These are phyloP conservation scores for Maniola jurtina DNA, from an alignment of 1,140 invertebrate genomes.

Conservation along the genomic window DNA sequence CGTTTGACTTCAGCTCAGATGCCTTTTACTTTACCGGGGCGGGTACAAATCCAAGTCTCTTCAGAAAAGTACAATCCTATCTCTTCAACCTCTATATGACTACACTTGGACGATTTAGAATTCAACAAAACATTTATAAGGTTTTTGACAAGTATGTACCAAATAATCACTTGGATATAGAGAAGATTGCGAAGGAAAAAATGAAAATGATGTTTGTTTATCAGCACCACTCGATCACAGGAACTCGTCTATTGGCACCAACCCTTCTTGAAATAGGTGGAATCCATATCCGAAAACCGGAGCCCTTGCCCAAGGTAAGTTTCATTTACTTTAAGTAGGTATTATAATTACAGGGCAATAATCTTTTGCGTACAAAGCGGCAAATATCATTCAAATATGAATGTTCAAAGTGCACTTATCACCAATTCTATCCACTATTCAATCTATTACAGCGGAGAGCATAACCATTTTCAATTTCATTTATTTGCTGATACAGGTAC, in stretches of 20 bases:
- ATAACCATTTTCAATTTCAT: too few species aligned
- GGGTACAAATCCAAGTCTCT: slow-evolving; percentile 77
- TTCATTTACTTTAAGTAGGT: background rate
- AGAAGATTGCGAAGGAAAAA: slow-evolving; percentile 76
- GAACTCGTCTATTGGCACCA: slow-evolving; percentile 79
- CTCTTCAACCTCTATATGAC: slow-evolving; percentile 39
- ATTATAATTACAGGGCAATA: too few species aligned
- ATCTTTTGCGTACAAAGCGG: too few species aligned
- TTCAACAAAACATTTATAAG: slow-evolving; percentile 47
- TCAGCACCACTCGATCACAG: slow-evolving; percentile 81
- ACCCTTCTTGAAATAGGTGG: slow-evolving; percentile 83
- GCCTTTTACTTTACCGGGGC: slow-evolving; percentile 76
- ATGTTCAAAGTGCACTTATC: too few species aligned
- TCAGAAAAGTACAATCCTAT: slow-evolving; percentile 48
- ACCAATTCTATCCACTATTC: too few species aligned
- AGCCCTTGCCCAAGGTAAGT: slow-evolving; percentile 47
- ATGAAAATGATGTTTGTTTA: slow-evolving; percentile 82
- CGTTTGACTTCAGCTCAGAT: slow-evolving; percentile 78
- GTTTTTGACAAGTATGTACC: slow-evolving; percentile 76
- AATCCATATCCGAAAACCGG: slow-evolving; percentile 76
- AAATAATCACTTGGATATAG: slow-evolving; percentile 73
- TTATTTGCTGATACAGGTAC: too few species aligned
- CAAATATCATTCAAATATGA: too few species aligned
- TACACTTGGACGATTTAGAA: slow-evolving; percentile 36
- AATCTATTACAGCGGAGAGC: too few species aligned